Evolutionary conservation across 2,113 vertebrate genomes (phyloP), one percentile per base, ranked within the genome.

Genomic region (Microtus pennsylvanicus): DNA sequence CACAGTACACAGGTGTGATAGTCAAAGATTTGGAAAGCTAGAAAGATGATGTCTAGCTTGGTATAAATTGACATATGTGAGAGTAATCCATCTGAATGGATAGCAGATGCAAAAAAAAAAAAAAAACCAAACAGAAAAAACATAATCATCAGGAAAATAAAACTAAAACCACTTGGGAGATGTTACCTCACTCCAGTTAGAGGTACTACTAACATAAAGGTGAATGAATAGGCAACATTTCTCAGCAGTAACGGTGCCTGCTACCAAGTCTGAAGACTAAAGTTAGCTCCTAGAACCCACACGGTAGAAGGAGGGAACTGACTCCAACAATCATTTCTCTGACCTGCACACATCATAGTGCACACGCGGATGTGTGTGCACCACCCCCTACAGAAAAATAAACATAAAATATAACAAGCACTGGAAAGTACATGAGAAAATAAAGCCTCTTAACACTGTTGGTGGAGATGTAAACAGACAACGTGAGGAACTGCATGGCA

Each of bases 361-460:
- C 5, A 83, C 24, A 26, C 7, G 19, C 30, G 3, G 0, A 4
- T 63, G 7, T 63, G 2, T 42, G 14, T 10, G 13, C 7, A 24
- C 24, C 14, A 14, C 42, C n/a, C 7, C 24, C n/a, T 52, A 13
- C 50, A 70, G 17, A 58, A 69, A 67, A 10, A 55, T 26, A 77
- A 67, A 28, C 4, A 26, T 11, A 21, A 88, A n/a, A 72, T 38
- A 26, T 28, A 61, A 61, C 9, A 74, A 94, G 17, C 55, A 67
- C 13, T 50, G 16, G 16, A 26, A 28, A 89, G 1, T 30, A n/a
- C 58, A 38, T 74, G 42, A 78, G 24, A 70, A 87, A 42, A 24
- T 13, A 30, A 47, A 80, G 8, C 19, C 4, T 76, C 14, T 7
- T 38, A 58, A 58, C 38, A 17, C 28, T 63, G 22, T 12, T n/a